Base-by-base conservation (phyloP, 2,113 vertebrate species). In the Athene noctua region DNA sequence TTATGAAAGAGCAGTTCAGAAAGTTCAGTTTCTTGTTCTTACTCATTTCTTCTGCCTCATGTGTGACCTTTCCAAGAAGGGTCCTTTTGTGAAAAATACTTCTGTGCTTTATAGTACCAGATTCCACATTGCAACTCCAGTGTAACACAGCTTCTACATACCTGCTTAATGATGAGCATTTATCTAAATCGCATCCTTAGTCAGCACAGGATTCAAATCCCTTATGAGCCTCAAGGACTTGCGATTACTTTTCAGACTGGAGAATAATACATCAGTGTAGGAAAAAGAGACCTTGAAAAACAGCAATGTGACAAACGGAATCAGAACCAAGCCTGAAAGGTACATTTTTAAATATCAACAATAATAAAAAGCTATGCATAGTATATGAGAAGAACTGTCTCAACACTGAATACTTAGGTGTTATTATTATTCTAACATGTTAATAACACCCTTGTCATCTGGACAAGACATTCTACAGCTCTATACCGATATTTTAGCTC, bases 201-300 rank as follows among this genome's bases (percentile, higher is more conserved):
- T 95, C 90, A 94, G 85, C 75, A 95, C 92, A 96, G 72, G 51
- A 78, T 80, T 94, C 49, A 94, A 93, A 90, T 54, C 67, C 74
- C 54, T 83, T 66, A 90, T 86, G 89, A 88, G 38, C 49, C 47
- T 74, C 84, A 55, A 94, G 84, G 63, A 92, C 62, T 74, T 90
- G n/a, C 54, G 92, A 80, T 66, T 86, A 61, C 59, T 71, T 94
- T 95, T 94, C 67, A 94, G 40, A 26, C 70, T 82, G 62, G 36
- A 83, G 85, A 90, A 49, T 72, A 81, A 85, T 57, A 72, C 15
- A 77, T 72, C 54, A 62, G 54, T 30, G 38, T 57, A 92, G 58
- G 32, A 82, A 94, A 91, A 92, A 79, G 8, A 85, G 62, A 65
- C 70, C 49, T 94, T 95, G 86, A 82, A 87, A 94, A 89, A 9